Evolutionary conservation across 2,888 invertebrate genomes (phyloP).

Genomic region (Schrankia costaestrigalis): DNA sequence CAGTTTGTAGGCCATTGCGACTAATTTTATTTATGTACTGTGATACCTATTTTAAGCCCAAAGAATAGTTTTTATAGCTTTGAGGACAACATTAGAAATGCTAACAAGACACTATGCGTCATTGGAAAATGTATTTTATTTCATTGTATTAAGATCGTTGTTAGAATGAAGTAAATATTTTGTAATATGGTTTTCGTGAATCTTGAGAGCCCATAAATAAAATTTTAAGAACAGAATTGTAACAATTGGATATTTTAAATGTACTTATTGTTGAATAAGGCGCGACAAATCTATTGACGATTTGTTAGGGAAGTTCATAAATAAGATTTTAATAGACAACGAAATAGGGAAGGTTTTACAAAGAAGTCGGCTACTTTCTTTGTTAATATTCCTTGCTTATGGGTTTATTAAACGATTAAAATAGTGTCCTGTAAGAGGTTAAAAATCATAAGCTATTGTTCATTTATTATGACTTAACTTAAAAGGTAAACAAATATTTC

Average conservation of each 20-base stretch:
- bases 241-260: slow-evolving; percentile 60
- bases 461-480: too few relatives aligned
- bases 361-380: slow-evolving; percentile 6
- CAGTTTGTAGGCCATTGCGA: slow-evolving; percentile 54
- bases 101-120: not conserved
- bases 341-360: slow-evolving; percentile 11
- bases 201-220: slow-evolving; percentile 52
- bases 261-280: slow-evolving; percentile 50
- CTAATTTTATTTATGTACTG: slow-evolving; percentile 77
- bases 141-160: not conserved
- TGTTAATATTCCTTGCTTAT: not conserved
- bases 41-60: slow-evolving; percentile 55
- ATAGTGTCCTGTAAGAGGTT: too few relatives aligned
- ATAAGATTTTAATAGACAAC: slow-evolving; percentile 58
- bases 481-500: too few relatives aligned
- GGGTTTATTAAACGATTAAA: too few relatives aligned
- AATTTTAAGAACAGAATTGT: slow-evolving; percentile 54
- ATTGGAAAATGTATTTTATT: not conserved
- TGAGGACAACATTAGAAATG: not conserved
- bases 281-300: slow-evolving; percentile 62
- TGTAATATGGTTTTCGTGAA: slow-evolving; percentile 12
- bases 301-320: slow-evolving; percentile 63
- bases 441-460: too few relatives aligned
- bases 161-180: not conserved
- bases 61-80: slow-evolving; percentile 38